phyloP scores from a whole-genome alignment of 2,113 vertebrate species.

The Sylvietta virens region DNA sequence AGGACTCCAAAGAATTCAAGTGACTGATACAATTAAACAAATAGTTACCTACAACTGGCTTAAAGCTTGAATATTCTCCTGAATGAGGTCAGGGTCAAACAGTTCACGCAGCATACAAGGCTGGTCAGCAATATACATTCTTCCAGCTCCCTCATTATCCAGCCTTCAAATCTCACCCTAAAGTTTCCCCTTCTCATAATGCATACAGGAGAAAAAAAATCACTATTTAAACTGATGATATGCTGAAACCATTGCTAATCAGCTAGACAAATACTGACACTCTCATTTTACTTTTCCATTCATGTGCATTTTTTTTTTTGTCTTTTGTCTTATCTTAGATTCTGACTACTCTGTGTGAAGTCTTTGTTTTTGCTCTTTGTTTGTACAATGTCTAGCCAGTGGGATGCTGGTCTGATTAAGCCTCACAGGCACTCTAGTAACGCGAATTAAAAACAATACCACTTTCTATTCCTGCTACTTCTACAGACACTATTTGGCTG shows the following conservation, averaged over 20 bases:
- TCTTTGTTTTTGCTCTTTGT: constrained; percentile 34
- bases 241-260: background rate
- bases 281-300: background rate
- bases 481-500: background rate
- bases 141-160: background rate
- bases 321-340: constrained; percentile 13
- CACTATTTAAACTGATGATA: background rate
- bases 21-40: background rate
- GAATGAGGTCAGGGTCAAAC: background rate
- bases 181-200: background rate
- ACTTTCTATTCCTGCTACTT: background rate
- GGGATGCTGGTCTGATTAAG: constrained; percentile 7
- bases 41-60: background rate
- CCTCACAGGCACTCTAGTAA: background rate
- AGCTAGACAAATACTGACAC: background rate
- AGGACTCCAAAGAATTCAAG: background rate
- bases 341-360: background rate
- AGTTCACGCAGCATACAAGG: background rate
- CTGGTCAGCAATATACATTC: background rate
- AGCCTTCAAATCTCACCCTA: background rate
- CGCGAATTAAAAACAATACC: background rate
- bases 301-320: background rate
- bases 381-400: constrained; percentile 47
- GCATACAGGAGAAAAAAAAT: background rate
- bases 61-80: background rate